Conservation (phyloP, 2,797 vertebrate species). For the Xerus rutilus region DNA sequence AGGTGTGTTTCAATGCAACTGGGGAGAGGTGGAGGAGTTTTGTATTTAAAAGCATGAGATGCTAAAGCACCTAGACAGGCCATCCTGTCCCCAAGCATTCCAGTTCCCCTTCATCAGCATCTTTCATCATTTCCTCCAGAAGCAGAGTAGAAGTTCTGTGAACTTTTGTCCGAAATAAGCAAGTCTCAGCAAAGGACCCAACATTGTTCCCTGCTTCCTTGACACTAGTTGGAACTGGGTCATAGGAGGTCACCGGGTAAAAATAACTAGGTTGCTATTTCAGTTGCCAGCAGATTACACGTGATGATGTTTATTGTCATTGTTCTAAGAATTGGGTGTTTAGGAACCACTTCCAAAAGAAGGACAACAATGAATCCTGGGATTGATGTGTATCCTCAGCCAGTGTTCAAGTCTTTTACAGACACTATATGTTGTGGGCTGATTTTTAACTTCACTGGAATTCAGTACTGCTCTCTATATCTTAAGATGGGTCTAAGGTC, state of each 20-base stretch:
- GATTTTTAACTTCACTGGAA: not conserved
- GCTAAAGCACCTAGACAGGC: not conserved
- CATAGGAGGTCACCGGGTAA: conserved; percentile 36
- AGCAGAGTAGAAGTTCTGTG: not conserved
- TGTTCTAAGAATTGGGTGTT: not conserved
- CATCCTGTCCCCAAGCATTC: not conserved
- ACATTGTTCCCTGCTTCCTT: not conserved
- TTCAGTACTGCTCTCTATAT: not conserved
- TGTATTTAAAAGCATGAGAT: not conserved
- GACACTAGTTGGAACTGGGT: not conserved
- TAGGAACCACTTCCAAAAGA: conserved; percentile 23
- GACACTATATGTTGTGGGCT: not conserved
- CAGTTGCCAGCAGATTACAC: not conserved
- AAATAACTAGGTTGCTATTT: conserved; percentile 61
- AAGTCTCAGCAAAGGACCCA: not conserved
- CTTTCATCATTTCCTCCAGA: not conserved
- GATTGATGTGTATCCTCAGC: not conserved
- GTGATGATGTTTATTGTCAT: conserved; percentile 27
- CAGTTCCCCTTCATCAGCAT: not conserved
- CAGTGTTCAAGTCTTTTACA: not conserved
- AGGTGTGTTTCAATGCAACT: conserved; percentile 60
- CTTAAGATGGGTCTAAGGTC: not conserved
- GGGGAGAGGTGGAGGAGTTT: not conserved
- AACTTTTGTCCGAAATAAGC: not conserved
- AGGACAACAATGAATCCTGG: not conserved